These are phyloP conservation scores for Chymomyza costata DNA, from an alignment of 1,140 invertebrate species.

Conservation along the genomic window DNA sequence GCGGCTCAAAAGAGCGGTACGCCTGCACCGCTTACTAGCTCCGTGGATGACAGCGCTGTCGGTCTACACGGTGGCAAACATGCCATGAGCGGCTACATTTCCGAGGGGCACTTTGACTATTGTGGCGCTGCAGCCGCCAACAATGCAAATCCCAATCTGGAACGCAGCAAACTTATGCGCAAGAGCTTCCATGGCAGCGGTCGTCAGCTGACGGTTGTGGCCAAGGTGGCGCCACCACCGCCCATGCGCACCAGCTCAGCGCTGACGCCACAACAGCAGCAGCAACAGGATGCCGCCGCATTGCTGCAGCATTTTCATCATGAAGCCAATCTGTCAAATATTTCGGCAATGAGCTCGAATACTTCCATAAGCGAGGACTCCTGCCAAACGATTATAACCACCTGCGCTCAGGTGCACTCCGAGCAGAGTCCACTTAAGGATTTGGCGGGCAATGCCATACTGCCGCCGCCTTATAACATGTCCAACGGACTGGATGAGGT, in stretches of 20 bases:
- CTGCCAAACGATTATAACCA: constrained; percentile 86
- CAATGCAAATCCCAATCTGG: constrained; percentile 85
- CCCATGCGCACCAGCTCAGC: constrained; percentile 88
- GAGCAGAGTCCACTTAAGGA: constrained; percentile 83
- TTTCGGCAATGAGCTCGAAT: constrained; percentile 81
- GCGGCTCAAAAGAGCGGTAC: constrained; percentile 66
- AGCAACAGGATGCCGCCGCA: constrained; percentile 40
- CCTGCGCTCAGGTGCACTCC: constrained; percentile 86
- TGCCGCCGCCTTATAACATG: constrained; percentile 20
- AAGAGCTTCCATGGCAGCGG: constrained; percentile 92
- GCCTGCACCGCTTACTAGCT: constrained; percentile 76
- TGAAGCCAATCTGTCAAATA: constrained; percentile 68
- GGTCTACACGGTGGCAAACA: constrained; percentile 79
- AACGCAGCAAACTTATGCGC: constrained; percentile 90
- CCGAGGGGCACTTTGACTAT: constrained; percentile 90
- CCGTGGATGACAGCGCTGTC: constrained; percentile 85
- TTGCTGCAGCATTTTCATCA: constrained; percentile 63
- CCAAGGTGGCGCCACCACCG: constrained; percentile 89
- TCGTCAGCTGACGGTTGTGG: constrained; percentile 84
- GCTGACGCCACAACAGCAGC: constrained; percentile 66
- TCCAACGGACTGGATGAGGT: constrained; percentile 76
- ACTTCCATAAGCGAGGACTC: constrained; percentile 86
- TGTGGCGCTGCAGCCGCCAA: constrained; percentile 51
- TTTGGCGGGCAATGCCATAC: constrained; percentile 39
- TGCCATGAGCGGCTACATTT: constrained; percentile 86